Evolutionary conservation across 2,888 invertebrate genomes (phyloP), one percentile per base, ranked within the genome.

Genomic region (Ennomos fuscantarius): DNA sequence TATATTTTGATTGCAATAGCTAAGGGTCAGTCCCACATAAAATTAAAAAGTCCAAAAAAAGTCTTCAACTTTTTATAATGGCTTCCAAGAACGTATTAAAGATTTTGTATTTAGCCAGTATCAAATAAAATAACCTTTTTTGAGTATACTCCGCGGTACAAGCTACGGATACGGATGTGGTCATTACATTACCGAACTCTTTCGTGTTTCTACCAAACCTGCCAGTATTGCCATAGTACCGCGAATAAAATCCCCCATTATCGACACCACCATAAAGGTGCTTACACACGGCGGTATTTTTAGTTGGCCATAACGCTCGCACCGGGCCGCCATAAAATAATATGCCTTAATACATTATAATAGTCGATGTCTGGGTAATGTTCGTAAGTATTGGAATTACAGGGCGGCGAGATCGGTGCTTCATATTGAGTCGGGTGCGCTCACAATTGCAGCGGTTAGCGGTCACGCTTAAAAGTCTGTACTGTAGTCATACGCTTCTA

Each of bases 261-360:
- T 48, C 53, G 54, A 57, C 43, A 62, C 50, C 55, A 41, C 48
- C 66, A 66, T 74, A 77, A 79, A 81, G 78, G 76, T 76, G 74
- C 73, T 68, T 76, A 73, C 79, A 78, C 78, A 81, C 73, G 69
- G 72, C 70, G 82, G 80, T 87, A 87, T 87, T 87, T 89, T 89
- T 86, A 87, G 88, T 70, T 70, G 73, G 72, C 86, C 82, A 84
- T 89, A 89, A 89, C 84, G 85, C 84, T 84, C 79, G 70, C 75
- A 70, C 74, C 73, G 76, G 76, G 74, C 78, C 78, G 81, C 84
- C 86, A 82, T 89, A 85, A 89, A 89, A 92, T 92, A 91, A 91
- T 91, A 92, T 82, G 86, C 84, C 89, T 86, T 92, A 89, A 91
- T 91, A 91, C 89, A 87, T 91, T 90, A 92, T 92, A 92, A 92